phyloP scores from a whole-genome alignment of 1,140 invertebrate species.

The Trichonephila clavipes region DNA sequence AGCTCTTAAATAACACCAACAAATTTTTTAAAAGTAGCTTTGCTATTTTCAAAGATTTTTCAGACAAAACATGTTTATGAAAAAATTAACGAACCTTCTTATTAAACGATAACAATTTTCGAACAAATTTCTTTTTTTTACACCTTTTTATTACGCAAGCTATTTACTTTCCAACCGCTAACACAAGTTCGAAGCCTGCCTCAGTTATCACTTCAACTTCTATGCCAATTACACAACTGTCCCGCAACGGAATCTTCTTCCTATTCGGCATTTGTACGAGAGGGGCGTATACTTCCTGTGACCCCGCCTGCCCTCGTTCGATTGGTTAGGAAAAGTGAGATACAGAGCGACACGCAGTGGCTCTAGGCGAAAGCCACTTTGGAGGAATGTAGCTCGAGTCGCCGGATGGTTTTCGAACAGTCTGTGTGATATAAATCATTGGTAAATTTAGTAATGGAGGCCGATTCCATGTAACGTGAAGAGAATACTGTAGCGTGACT shows the following conservation, averaged over 20 bases:
- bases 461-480: constrained; percentile 39
- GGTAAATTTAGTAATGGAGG: constrained; percentile 67
- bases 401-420: constrained; percentile 37
- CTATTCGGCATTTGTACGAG: not conserved
- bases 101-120: constrained; percentile 2
- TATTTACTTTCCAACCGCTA: not conserved
- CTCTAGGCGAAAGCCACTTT: not conserved
- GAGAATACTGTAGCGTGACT: constrained; percentile 62
- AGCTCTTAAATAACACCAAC: no score
- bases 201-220: not conserved
- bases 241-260: not conserved
- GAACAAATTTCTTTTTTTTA: not conserved
- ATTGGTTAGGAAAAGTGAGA: not conserved
- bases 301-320: not conserved
- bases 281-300: not conserved
- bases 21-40: no score
- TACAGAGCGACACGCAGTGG: constrained; percentile 18
- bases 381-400: not conserved
- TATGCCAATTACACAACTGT: constrained; percentile 38
- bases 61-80: not conserved
- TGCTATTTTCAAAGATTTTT: no score
- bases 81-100: not conserved
- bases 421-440: constrained; percentile 62
- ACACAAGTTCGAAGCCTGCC: not conserved
- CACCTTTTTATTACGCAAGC: not conserved